Conservation (phyloP, 2,888 invertebrate genomes). For the Hypercompe scribonia region DNA sequence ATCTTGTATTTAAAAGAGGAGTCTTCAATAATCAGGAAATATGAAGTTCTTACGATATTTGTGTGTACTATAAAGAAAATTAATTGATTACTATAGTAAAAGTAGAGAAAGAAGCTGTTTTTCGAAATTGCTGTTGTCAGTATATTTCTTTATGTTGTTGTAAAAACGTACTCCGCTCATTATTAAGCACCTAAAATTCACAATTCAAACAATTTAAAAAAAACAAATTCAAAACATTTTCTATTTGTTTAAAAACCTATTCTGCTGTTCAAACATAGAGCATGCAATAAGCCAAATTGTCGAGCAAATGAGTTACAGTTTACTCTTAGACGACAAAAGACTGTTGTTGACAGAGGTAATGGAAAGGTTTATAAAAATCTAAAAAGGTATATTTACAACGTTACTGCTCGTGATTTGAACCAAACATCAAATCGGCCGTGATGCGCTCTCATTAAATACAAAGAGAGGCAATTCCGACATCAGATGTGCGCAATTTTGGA, state of each 20-base stretch:
- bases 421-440: constrained; percentile 61
- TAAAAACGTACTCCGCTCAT: neutral
- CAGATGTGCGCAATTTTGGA: constrained; percentile 71
- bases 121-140: no score
- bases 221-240: neutral
- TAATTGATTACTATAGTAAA: no score
- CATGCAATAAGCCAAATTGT: neutral
- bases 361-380: neutral
- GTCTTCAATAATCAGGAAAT: no score
- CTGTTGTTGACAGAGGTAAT: neutral
- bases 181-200: neutral
- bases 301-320: neutral
- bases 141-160: no score
- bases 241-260: neutral
- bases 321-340: neutral
- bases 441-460: constrained; percentile 74
- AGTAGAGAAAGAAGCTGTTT: no score
- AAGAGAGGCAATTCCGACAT: constrained; percentile 74
- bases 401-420: constrained; percentile 38
- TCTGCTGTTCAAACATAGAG: neutral
- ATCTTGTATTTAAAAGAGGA: neutral
- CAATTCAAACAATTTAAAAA: no score
- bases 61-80: no score
- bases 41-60: no score
- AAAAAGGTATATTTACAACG: constrained; percentile 3